These are phyloP conservation scores for Sebastes baramenuke DNA, from an alignment of 2,797 vertebrate genomes.

Conservation along the genomic window DNA sequence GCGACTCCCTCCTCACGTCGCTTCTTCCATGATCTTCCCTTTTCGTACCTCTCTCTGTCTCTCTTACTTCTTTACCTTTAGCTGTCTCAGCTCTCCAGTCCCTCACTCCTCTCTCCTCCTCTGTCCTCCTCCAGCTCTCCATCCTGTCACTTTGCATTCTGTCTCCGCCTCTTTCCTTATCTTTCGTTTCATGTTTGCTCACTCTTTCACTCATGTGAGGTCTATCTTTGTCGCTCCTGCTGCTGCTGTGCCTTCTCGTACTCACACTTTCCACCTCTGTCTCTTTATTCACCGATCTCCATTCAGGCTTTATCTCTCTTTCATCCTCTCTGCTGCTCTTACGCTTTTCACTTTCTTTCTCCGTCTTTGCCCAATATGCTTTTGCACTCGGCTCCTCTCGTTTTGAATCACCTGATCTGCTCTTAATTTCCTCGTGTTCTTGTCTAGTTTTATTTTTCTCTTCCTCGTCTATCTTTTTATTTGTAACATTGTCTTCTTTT, in stretches of 20 bases:
- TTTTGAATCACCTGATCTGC: neutral
- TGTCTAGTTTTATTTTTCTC: constrained; percentile 9
- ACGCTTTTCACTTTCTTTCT: constrained; percentile 15
- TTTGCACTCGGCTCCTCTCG: neutral
- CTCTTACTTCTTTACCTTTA: neutral
- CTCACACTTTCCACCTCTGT: neutral
- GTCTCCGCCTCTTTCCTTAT: neutral
- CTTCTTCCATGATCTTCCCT: neutral
- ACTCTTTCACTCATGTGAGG: neutral
- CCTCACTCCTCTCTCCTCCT: constrained; percentile 33
- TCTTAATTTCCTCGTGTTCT: neutral
- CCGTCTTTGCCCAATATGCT: neutral
- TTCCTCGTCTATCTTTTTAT: neutral
- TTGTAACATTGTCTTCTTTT: neutral
- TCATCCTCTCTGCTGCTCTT: constrained; percentile 22
- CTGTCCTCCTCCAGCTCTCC: constrained; percentile 11
- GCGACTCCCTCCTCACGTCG: neutral
- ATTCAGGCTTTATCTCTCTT: neutral
- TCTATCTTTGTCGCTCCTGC: constrained; percentile 7
- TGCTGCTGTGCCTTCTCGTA: constrained; percentile 12
- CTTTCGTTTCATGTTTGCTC: neutral
- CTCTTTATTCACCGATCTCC: neutral
- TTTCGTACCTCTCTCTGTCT: neutral
- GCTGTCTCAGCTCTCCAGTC: constrained; percentile 36
- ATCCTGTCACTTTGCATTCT: neutral